Evolutionary conservation across 2,113 vertebrate species (phyloP).

Genomic region (Nesospiza acunhae): DNA sequence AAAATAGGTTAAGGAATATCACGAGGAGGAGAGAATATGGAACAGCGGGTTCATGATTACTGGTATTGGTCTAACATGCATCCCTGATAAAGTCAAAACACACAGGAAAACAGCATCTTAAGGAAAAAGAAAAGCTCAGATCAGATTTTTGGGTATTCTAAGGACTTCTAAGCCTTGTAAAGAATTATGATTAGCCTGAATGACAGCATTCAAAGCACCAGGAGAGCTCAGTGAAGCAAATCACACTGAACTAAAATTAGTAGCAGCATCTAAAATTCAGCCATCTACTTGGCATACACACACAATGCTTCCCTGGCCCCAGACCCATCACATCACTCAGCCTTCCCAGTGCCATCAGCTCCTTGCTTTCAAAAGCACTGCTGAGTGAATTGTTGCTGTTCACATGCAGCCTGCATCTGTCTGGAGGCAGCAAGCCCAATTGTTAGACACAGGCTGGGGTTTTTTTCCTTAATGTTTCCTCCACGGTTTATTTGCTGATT

Average conservation of each 20-base stretch:
- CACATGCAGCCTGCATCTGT: constrained; percentile 9
- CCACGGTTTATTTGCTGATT: neutral
- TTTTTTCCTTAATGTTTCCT: neutral
- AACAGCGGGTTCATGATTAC: neutral
- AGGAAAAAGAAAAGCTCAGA: neutral
- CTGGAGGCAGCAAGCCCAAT: neutral
- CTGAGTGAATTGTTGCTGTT: neutral
- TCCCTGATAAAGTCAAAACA: neutral
- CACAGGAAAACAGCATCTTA: neutral
- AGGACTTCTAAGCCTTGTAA: neutral
- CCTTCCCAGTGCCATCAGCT: neutral
- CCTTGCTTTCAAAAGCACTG: neutral
- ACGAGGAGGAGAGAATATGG: neutral
- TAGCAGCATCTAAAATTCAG: neutral
- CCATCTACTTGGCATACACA: neutral
- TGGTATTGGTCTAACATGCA: neutral
- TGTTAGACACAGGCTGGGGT: neutral
- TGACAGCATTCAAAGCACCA: neutral
- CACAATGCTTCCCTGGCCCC: neutral
- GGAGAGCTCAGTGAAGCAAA: neutral
- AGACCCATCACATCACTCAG: constrained; percentile 10
- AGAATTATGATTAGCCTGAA: constrained; percentile 10
- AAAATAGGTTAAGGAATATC: constrained; percentile 13
- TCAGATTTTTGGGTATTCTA: neutral
- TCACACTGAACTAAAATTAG: constrained; percentile 56